These are phyloP conservation scores for Silvanus unidentatus DNA, from an alignment of 2,888 invertebrate species.

Conservation along the genomic window DNA sequence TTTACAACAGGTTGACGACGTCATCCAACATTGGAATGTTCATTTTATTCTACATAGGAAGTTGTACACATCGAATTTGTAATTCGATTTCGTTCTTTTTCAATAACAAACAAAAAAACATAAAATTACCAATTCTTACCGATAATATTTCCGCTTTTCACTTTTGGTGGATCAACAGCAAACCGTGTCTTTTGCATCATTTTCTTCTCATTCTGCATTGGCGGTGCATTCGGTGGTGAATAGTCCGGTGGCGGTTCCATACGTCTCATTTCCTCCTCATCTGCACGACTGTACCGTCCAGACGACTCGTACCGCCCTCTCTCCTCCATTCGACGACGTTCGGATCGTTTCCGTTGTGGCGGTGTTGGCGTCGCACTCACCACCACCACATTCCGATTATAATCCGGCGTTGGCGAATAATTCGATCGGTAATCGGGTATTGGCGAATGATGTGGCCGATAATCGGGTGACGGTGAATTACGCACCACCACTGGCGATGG, in stretches of 20 bases:
- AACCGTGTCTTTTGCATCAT: conserved; percentile 69
- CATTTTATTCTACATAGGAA: no score
- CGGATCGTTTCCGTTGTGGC: conserved; percentile 58
- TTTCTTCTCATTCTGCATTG: conserved; percentile 45
- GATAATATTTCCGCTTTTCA: conserved; percentile 45
- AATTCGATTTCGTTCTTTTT: no score
- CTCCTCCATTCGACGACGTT: conserved; percentile 34
- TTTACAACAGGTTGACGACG: background rate
- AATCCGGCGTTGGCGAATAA: conserved; percentile 23
- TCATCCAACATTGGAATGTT: background rate
- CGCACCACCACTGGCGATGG: conserved; percentile 18
- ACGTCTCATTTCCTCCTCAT: conserved; percentile 31
- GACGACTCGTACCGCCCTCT: conserved; percentile 52
- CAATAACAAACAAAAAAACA: no score
- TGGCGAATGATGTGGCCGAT: conserved; percentile 26
- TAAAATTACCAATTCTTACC: conserved; percentile 33
- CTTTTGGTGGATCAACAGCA: conserved; percentile 47
- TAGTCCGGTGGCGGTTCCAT: conserved; percentile 67
- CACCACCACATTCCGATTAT: conserved; percentile 18
- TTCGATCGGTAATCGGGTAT: conserved; percentile 27
- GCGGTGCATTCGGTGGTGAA: conserved; percentile 52
- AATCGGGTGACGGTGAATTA: conserved; percentile 27
- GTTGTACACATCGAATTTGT: no score
- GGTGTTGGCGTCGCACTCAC: conserved; percentile 55
- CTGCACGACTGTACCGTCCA: conserved; percentile 42